Conservation (phyloP, 2,888 invertebrate genomes). For the Calliopum simillimum region DNA sequence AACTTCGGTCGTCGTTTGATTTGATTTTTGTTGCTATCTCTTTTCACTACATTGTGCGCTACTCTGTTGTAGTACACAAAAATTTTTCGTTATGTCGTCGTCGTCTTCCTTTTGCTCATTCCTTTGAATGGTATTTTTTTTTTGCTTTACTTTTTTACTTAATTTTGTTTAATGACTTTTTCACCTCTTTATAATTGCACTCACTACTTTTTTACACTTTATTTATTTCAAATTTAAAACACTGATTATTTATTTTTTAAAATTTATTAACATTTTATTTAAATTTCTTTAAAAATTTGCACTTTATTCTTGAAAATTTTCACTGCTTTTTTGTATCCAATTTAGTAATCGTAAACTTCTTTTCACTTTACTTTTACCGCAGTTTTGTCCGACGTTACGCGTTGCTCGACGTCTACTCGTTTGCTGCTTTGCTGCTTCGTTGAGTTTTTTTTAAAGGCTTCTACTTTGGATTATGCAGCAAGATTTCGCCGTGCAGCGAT, state of each 20-base stretch:
- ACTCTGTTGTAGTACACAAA: constrained; percentile 36
- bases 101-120: constrained; percentile 22
- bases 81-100: constrained; percentile 46
- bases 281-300: background rate
- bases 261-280: background rate
- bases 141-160: constrained; percentile 39
- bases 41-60: constrained; percentile 19
- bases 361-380: constrained; percentile 3
- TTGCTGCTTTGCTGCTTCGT: constrained; percentile 17
- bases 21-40: constrained; percentile 14
- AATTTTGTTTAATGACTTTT: constrained; percentile 54
- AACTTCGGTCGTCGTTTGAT: constrained; percentile 40
- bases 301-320: background rate
- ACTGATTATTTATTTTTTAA: background rate
- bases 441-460: constrained; percentile 4
- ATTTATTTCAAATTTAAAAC: constrained; percentile 18
- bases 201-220: constrained; percentile 27
- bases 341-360: constrained; percentile 14
- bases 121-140: constrained; percentile 25
- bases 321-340: constrained; percentile 8
- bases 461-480: no score
- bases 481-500: constrained; percentile 13
- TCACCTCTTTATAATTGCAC: constrained; percentile 47
- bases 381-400: constrained; percentile 6
- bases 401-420: constrained; percentile 24